These are phyloP conservation scores for Metridium senile DNA, from an alignment of 92 coral and sea anemone genomes.

Conservation along the genomic window DNA sequence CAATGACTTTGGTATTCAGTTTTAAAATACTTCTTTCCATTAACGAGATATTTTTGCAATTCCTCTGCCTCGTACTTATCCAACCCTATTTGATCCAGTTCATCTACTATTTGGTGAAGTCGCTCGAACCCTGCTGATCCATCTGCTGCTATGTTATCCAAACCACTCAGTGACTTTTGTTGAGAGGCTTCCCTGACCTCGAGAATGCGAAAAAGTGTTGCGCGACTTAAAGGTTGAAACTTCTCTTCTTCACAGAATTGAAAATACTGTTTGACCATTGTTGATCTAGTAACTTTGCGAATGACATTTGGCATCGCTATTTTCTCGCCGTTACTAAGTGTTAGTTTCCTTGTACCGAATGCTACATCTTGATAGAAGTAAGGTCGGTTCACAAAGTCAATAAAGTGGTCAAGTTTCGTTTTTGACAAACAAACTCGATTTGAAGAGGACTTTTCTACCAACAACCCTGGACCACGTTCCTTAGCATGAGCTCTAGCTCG, in stretches of 20 bases:
- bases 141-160: constrained; percentile 62
- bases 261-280: constrained; percentile 67
- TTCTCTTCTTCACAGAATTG: no score
- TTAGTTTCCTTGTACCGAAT: constrained; percentile 65
- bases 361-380: constrained; percentile 84
- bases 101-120: constrained; percentile 33
- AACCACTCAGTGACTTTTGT: constrained; percentile 53
- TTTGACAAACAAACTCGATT: constrained; percentile 59
- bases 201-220: no score
- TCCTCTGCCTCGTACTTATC: constrained; percentile 32
- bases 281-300: constrained; percentile 71
- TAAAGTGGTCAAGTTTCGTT: constrained; percentile 64
- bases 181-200: no score
- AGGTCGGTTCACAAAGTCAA: constrained; percentile 68
- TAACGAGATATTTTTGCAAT: constrained; percentile 30
- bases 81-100: constrained; percentile 56
- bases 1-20: constrained; percentile 45
- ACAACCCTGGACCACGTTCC: constrained; percentile 57
- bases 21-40: constrained; percentile 31
- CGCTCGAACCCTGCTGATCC: constrained; percentile 50
- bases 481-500: constrained; percentile 64
- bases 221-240: no score
- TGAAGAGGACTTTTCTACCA: constrained; percentile 34
- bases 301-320: constrained; percentile 67
- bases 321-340: constrained; percentile 53